phyloP scores from a whole-genome alignment of 2,797 vertebrate genomes.

The Knipowitschia caucasica region DNA sequence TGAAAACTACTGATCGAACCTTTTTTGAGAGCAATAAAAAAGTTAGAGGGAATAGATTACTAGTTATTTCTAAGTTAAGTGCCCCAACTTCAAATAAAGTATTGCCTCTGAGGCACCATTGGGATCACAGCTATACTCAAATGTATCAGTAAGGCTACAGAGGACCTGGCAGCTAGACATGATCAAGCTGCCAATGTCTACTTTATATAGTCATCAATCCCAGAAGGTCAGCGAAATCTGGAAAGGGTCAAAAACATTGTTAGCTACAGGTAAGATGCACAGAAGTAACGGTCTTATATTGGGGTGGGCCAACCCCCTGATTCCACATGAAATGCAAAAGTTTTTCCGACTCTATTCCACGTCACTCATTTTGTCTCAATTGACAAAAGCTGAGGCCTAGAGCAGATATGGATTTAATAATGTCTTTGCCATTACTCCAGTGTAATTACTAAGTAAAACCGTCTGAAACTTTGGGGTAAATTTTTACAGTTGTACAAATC shows the following conservation, averaged over 20 bases:
- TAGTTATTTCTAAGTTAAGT: no score
- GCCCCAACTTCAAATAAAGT: no score
- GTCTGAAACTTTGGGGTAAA: conserved; percentile 36
- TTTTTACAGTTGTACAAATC: conserved; percentile 40
- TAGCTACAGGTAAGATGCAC: conserved; percentile 25
- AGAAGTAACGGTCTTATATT: conserved; percentile 5
- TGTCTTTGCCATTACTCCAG: conserved; percentile 23
- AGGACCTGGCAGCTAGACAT: conserved; percentile 17
- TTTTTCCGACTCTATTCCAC: conserved; percentile 13
- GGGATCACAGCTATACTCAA: conserved; percentile 20
- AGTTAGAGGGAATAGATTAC: no score
- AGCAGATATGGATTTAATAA: conserved; percentile 35
- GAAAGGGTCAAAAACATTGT: conserved; percentile 24
- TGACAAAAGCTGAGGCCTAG: conserved; percentile 36
- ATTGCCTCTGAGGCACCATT: no score
- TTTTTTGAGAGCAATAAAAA: no score
- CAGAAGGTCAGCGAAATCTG: conserved; percentile 21
- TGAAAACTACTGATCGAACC: no score
- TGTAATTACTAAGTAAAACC: conserved; percentile 25
- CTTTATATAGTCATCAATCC: conserved; percentile 27
- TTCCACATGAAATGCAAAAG: conserved; percentile 21
- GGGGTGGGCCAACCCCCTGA: conserved; percentile 17
- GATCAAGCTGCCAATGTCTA: conserved; percentile 30
- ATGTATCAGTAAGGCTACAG: conserved; percentile 19
- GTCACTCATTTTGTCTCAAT: conserved; percentile 28